Conservation (phyloP, 2,888 invertebrate species). For the Callyntrura sp. region DNA sequence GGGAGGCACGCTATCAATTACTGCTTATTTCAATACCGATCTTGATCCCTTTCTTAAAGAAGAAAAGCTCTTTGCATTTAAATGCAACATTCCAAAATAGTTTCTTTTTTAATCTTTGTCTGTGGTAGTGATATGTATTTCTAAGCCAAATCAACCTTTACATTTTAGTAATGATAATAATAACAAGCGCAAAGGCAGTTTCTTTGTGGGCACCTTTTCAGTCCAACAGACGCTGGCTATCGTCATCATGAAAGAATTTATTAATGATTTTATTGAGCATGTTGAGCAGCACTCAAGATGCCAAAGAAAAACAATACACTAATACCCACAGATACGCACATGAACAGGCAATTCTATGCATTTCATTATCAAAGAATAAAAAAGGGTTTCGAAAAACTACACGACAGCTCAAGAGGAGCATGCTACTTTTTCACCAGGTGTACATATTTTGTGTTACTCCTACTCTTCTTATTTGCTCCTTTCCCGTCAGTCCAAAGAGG, state of each 20-base stretch:
- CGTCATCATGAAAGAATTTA: neutral
- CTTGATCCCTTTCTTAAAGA: neutral
- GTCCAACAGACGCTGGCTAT: neutral
- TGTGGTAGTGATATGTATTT: neutral
- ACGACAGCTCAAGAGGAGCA: neutral
- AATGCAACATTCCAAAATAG: no score
- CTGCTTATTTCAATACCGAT: neutral
- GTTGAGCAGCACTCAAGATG: neutral
- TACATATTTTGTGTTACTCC: no score
- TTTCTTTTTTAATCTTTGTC: neutral
- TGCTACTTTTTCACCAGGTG: neutral
- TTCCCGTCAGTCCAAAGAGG: conserved; percentile 26
- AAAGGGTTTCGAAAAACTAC: neutral
- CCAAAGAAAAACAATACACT: conserved; percentile 34
- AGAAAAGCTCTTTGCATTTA: neutral
- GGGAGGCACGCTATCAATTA: neutral
- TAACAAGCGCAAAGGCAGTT: neutral
- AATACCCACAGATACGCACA: no score
- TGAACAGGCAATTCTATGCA: neutral
- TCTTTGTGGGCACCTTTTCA: neutral
- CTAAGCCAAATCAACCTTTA: neutral
- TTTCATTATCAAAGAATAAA: conserved; percentile 43
- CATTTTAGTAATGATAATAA: neutral
- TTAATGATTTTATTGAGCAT: conserved; percentile 2
- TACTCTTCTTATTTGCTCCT: neutral